A percentile compares a stretch with the other conserved stretches of the same genome.
These are phyloP conservation scores for Thymelicus sylvestris DNA, from an alignment of 2,888 invertebrate species.

Conservation along the genomic window DNA sequence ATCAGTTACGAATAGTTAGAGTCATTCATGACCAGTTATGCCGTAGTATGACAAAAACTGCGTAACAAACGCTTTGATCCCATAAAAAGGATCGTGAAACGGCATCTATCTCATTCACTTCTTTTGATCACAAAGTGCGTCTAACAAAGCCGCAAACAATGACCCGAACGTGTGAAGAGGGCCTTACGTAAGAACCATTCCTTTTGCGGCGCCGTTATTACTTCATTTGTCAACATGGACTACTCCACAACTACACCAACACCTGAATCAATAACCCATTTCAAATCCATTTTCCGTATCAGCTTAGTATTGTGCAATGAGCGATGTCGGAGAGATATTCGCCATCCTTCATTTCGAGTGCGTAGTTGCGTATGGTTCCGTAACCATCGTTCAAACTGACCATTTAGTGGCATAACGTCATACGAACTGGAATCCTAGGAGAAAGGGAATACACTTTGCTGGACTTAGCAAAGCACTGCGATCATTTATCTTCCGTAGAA, in stretches of 20 bases:
- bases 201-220: conserved; percentile 28
- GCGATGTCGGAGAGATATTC: conserved; percentile 23
- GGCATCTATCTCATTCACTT: neutral
- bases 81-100: neutral
- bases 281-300: conserved; percentile 41
- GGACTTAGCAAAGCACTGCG: neutral
- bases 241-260: conserved; percentile 27
- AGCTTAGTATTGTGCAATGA: conserved; percentile 31
- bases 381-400: conserved; percentile 29
- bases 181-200: conserved; percentile 19
- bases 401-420: conserved; percentile 25
- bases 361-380: conserved; percentile 15
- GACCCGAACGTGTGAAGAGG: conserved; percentile 26
- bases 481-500: conserved; percentile 2
- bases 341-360: conserved; percentile 28
- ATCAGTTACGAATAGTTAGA: too few species aligned
- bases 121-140: neutral
- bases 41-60: conserved; percentile 5
- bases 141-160: neutral
- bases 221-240: conserved; percentile 43
- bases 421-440: neutral
- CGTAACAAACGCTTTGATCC: neutral
- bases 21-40: neutral
- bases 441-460: conserved; percentile 14
- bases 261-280: conserved; percentile 43